Evolutionary conservation across 2,888 invertebrate genomes (phyloP).

Genomic region (Drosophila austrosaltans): DNA sequence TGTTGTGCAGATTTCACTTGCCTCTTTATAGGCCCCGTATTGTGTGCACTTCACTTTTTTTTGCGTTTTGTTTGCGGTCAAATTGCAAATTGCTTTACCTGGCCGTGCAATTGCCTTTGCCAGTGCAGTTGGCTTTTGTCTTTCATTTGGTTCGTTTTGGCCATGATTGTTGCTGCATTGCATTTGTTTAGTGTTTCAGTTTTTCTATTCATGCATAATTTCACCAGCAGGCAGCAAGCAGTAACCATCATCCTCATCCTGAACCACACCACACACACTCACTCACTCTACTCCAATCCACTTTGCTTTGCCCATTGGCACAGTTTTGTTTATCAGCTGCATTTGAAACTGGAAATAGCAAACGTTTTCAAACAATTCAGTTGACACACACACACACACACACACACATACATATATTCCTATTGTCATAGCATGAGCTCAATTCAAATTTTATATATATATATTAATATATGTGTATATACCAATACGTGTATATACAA

Average conservation of each 20-base stretch:
- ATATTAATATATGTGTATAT: constrained; percentile 21
- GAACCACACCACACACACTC: not conserved
- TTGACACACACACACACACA: constrained; percentile 28
- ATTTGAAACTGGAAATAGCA: constrained; percentile 44
- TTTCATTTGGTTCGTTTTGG: constrained; percentile 49
- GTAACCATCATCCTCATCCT: constrained; percentile 26
- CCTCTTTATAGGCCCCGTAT: constrained; percentile 38
- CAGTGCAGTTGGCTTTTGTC: constrained; percentile 42
- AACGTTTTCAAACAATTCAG: constrained; percentile 59
- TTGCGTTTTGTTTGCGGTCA: constrained; percentile 63
- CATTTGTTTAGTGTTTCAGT: constrained; percentile 12
- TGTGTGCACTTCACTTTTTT: constrained; percentile 39
- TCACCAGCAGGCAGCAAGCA: constrained; percentile 58
- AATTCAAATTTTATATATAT: constrained; percentile 59
- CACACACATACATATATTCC: constrained; percentile 21
- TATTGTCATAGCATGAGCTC: constrained; percentile 65
- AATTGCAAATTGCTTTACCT: constrained; percentile 63
- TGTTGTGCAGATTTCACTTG: constrained; percentile 67
- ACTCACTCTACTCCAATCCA: not conserved
- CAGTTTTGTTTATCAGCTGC: constrained; percentile 56
- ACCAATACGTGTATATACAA: not conserved
- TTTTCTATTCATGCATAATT: constrained; percentile 46
- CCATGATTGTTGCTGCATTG: constrained; percentile 29
- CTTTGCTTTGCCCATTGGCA: constrained; percentile 63
- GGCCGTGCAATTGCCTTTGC: constrained; percentile 62